Base-by-base conservation (phyloP, 1,140 invertebrate genomes). In the Drosophila oshimai region DNA sequence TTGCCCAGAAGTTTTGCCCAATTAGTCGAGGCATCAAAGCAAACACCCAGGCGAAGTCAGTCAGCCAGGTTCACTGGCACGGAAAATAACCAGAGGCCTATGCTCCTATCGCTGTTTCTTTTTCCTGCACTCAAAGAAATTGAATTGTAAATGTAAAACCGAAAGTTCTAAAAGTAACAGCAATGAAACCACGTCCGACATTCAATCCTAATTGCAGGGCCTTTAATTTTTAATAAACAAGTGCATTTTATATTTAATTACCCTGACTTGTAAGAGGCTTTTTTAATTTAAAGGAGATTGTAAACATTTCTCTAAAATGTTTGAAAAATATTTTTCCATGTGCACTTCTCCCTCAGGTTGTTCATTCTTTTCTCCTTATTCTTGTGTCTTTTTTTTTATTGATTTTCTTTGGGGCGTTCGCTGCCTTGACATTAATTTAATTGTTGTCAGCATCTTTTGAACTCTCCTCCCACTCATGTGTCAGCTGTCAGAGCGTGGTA, bases 391-490 rank as follows among this genome's bases (percentile, higher is more conserved):
- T 29, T 53, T 74, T 79, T 60, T 65, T 80, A 81, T 79, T 75
- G 76, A 80, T 80, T 79, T 80, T 72, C 31, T 51, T 62, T 39
- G 60, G 41, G 68, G 68, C 68, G 55, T 44, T 70, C 39, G 57
- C 58, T 73, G 70, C 26, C 76, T 69, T 86, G 81, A 86, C 75
- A 80, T 76, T 86, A 87, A 86, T 86, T 86, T 86, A 87, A 86
- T 87, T 86, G 81, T 87, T 86, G 81, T 80, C 81, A 86, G 81
- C 80, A 87, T 86, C 81, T 86, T 86, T 86, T 84, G 84, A 86
- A 62, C 58, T 62, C 58, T 36, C 80, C 67, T 4, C 29, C 62
- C 28, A 31, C 37, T 44, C 29, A 42, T 37, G 39, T 79, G 69
- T 62, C 74, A 67, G 74, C 75, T 80, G 76, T 73, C 69, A 73